A percentile compares a stretch with the other conserved stretches of the same genome.
phyloP scores from a whole-genome alignment of 2,113 vertebrate species.

The Mirounga angustirostris region DNA sequence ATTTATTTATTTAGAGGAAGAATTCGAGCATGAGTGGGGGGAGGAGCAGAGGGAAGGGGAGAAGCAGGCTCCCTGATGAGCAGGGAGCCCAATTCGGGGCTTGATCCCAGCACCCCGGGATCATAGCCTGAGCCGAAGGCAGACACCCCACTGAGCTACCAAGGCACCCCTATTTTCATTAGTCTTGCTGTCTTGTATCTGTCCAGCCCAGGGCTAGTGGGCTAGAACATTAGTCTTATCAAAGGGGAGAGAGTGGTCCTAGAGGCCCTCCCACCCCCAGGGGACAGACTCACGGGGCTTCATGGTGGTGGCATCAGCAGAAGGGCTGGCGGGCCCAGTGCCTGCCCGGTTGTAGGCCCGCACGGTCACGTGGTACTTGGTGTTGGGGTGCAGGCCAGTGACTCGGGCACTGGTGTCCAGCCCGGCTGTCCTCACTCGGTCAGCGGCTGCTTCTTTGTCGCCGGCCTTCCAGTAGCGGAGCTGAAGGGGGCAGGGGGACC shows the following conservation, averaged over 20 bases:
- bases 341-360: conserved; percentile 97
- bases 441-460: conserved; percentile 95
- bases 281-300: conserved; percentile 92
- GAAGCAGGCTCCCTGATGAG: background rate
- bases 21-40: background rate
- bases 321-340: conserved; percentile 93
- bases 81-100: background rate
- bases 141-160: background rate
- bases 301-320: conserved; percentile 92
- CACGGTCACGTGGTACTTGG: conserved; percentile 95
- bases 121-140: background rate
- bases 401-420: conserved; percentile 92
- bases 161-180: background rate
- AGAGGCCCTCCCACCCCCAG: background rate
- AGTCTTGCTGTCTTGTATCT: background rate
- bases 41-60: background rate
- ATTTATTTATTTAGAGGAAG: background rate
- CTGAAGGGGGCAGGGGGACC: conserved; percentile 77
- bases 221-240: background rate
- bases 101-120: background rate
- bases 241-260: background rate
- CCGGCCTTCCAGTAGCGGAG: conserved; percentile 97
- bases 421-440: conserved; percentile 95
- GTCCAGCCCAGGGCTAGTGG: too few species aligned
- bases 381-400: conserved; percentile 92